A percentile compares a stretch with the other conserved stretches of the same genome.
Evolutionary conservation across 2,888 invertebrate species (phyloP).

Genomic region (Choristoneura rosaceana): DNA sequence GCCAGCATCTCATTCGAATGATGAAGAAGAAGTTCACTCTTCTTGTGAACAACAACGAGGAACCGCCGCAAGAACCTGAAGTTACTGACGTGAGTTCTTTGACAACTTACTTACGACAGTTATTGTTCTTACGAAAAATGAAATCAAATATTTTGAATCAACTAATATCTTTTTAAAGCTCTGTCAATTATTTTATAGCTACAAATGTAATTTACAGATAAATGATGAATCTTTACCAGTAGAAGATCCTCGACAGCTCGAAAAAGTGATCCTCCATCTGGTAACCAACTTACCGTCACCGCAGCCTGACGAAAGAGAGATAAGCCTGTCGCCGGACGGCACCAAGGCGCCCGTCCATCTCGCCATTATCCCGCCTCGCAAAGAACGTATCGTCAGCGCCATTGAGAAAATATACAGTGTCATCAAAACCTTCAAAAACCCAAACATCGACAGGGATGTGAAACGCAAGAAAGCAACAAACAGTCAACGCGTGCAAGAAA

Average conservation of each 20-base stretch:
- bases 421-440: slow-evolving; percentile 50
- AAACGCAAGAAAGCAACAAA: neutral
- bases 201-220: slow-evolving; percentile 30
- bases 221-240: slow-evolving; percentile 68
- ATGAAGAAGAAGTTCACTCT: slow-evolving; percentile 91
- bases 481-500: neutral
- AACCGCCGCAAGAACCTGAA: slow-evolving; percentile 49
- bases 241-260: slow-evolving; percentile 88
- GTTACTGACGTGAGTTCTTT: slow-evolving; percentile 52
- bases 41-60: slow-evolving; percentile 65
- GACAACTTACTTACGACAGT: neutral
- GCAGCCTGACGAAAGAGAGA: slow-evolving; percentile 41
- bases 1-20: slow-evolving; percentile 87
- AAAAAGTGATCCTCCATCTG: slow-evolving; percentile 89
- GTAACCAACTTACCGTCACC: slow-evolving; percentile 70
- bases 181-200: neutral
- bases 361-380: slow-evolving; percentile 67
- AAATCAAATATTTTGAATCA: too few relatives aligned
- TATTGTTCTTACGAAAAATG: neutral
- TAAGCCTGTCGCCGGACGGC: slow-evolving; percentile 33
- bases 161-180: neutral
- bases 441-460: slow-evolving; percentile 8
- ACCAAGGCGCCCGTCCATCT: slow-evolving; percentile 49
- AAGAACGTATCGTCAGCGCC: slow-evolving; percentile 67
- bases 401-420: slow-evolving; percentile 72